Evolutionary conservation across 2,113 vertebrate species (phyloP).

Genomic region (Beaufortia kweichowensis): DNA sequence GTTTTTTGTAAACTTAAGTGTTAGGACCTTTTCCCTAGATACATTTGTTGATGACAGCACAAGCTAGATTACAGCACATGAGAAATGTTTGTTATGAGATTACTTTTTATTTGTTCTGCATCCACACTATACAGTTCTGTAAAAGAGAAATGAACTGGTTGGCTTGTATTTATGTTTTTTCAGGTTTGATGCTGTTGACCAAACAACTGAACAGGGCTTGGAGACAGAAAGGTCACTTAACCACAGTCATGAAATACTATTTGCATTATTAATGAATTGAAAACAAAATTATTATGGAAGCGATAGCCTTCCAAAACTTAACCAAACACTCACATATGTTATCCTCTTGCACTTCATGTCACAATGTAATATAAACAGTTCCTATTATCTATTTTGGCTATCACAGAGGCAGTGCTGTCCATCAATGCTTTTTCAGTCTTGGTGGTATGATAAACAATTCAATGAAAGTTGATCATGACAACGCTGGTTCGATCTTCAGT

Average conservation of each 20-base stretch:
- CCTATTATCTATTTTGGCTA: background rate
- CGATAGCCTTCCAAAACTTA: background rate
- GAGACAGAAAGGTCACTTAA: slow-evolving; percentile 33
- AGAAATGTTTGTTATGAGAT: background rate
- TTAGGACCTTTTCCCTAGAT: background rate
- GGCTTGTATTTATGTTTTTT: no score
- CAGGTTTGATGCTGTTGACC: background rate
- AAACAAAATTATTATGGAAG: slow-evolving; percentile 11
- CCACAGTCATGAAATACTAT: slow-evolving; percentile 15
- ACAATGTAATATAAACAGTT: background rate
- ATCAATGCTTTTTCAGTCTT: slow-evolving; percentile 21
- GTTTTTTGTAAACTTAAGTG: background rate
- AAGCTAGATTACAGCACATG: background rate
- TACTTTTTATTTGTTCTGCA: slow-evolving; percentile 6
- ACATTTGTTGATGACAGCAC: background rate
- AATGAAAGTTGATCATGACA: slow-evolving; percentile 5
- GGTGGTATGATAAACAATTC: slow-evolving; percentile 11
- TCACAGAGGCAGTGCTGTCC: background rate
- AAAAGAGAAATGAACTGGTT: slow-evolving; percentile 10
- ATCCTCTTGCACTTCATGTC: background rate
- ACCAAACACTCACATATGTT: background rate
- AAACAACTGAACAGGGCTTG: background rate
- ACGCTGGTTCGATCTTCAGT: slow-evolving; percentile 20
- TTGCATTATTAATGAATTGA: background rate
- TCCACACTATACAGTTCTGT: background rate